These are phyloP conservation scores for Podiceps cristatus DNA, from an alignment of 2,113 vertebrate species.

Conservation along the genomic window DNA sequence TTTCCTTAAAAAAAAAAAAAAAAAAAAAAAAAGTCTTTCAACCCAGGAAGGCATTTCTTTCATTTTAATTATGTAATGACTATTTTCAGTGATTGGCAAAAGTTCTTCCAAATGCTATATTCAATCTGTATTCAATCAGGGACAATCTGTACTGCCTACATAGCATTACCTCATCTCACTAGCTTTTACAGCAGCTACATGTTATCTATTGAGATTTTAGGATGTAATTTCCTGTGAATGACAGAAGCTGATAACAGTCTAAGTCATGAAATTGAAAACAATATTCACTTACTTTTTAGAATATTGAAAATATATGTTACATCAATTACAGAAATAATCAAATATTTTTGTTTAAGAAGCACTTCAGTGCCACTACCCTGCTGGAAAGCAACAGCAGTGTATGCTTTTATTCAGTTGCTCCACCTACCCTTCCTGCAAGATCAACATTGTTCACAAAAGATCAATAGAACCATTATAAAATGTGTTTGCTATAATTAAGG, in stretches of 20 bases:
- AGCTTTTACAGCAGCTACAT: slow-evolving; percentile 49
- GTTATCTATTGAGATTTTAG: slow-evolving; percentile 53
- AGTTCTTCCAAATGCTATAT: slow-evolving; percentile 26
- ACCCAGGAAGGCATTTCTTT: slow-evolving; percentile 10
- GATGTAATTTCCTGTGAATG: slow-evolving; percentile 66
- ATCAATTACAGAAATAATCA: slow-evolving; percentile 14
- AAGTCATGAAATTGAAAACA: not conserved
- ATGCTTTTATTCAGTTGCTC: slow-evolving; percentile 11
- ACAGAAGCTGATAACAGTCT: slow-evolving; percentile 43
- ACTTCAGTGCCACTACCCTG: not conserved
- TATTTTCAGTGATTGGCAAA: slow-evolving; percentile 59
- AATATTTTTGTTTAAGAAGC: slow-evolving; percentile 43
- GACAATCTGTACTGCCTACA: slow-evolving; percentile 55
- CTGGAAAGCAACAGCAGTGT: not conserved
- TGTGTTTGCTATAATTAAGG: slow-evolving; percentile 39
- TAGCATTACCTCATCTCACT: slow-evolving; percentile 60
- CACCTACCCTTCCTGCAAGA: slow-evolving; percentile 49
- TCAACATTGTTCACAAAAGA: slow-evolving; percentile 53
- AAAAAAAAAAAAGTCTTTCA: not conserved
- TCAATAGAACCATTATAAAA: slow-evolving; percentile 60
- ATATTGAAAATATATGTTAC: slow-evolving; percentile 20
- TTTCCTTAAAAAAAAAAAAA: not conserved
- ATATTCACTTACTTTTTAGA: slow-evolving; percentile 19
- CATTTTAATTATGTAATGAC: slow-evolving; percentile 49
- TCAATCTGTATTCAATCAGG: slow-evolving; percentile 42